These are phyloP conservation scores for Recurvirostra avosetta DNA, from an alignment of 2,113 vertebrate species.

Conservation along the genomic window DNA sequence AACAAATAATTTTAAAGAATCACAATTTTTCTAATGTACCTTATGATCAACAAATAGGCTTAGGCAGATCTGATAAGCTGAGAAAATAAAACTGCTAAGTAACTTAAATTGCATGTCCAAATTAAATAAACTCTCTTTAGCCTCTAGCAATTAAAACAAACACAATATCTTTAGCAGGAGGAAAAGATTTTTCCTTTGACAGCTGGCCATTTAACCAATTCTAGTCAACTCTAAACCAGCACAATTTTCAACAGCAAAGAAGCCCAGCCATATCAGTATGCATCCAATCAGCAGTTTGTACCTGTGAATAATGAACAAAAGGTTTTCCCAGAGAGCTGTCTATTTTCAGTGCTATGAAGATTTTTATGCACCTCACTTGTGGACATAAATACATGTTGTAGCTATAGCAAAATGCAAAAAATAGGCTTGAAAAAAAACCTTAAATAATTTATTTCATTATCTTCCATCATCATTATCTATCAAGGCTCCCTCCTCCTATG, in stretches of 20 bases:
- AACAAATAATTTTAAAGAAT: background rate
- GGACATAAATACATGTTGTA: background rate
- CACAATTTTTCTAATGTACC: background rate
- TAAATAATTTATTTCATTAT: background rate
- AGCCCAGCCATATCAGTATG: background rate
- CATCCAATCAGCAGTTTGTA: background rate
- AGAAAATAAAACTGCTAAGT: constrained; percentile 3
- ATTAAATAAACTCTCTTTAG: background rate
- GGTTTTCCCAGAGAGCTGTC: background rate
- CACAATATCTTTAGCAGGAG: background rate
- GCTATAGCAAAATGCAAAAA: background rate
- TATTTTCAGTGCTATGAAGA: background rate
- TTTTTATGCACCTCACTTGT: background rate
- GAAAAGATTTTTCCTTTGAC: background rate
- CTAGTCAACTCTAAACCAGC: background rate
- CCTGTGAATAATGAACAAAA: background rate
- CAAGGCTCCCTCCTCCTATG: background rate
- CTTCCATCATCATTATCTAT: background rate
- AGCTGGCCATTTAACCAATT: background rate
- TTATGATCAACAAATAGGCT: background rate
- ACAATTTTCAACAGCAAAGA: background rate
- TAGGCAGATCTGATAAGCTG: background rate
- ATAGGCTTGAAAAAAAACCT: background rate
- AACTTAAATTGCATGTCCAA: background rate
- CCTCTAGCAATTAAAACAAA: background rate